Conservation (phyloP, 2,888 invertebrate species). For the Orthosia gothica region DNA sequence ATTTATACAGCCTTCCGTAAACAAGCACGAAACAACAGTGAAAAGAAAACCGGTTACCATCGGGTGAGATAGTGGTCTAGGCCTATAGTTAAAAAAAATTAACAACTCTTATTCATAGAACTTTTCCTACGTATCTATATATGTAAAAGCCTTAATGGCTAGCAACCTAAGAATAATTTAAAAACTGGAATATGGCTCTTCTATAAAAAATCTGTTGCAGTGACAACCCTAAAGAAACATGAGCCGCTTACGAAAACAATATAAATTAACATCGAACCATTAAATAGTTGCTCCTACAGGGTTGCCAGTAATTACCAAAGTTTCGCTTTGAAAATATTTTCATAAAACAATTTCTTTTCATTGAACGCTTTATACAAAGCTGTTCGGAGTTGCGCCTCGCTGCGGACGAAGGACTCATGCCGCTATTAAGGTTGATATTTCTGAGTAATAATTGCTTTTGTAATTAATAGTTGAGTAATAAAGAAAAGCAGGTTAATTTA, state of each 20-base stretch:
- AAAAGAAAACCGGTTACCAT: too few species aligned
- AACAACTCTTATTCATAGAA: too few species aligned
- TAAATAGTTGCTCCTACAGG: conserved; percentile 61
- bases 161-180: not conserved
- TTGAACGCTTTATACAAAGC: conserved; percentile 47
- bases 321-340: conserved; percentile 71
- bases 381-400: conserved; percentile 32
- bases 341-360: conserved; percentile 69
- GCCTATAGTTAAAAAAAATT: too few species aligned
- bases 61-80: too few species aligned
- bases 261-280: conserved; percentile 60
- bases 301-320: conserved; percentile 72
- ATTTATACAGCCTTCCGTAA: not conserved
- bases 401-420: conserved; percentile 38
- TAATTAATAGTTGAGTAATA: conserved; percentile 54
- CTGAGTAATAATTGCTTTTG: conserved; percentile 46
- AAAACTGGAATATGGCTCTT: not conserved
- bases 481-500: conserved; percentile 8
- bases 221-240: conserved; percentile 21
- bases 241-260: conserved; percentile 56
- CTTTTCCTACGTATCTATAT: too few species aligned
- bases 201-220: not conserved
- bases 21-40: too few species aligned
- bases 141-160: not conserved
- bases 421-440: conserved; percentile 52